A percentile compares a stretch with the other conserved stretches of the same genome.
Evolutionary conservation across 2,797 vertebrate species (phyloP).

Genomic region (Coilia nasus): DNA sequence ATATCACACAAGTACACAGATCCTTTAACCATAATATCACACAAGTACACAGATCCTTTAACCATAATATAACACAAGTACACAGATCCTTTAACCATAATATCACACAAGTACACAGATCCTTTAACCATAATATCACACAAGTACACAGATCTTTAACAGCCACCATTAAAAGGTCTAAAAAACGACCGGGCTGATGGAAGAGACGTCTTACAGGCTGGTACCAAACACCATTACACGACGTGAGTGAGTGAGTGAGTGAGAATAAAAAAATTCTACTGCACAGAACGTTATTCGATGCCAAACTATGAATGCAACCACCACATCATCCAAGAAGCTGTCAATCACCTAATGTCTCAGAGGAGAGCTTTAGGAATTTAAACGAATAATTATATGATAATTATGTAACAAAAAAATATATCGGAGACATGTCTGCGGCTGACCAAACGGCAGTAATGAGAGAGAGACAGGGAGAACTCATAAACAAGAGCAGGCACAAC

Average conservation of each 20-base stretch:
- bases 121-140: not conserved
- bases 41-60: not conserved
- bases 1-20: not conserved
- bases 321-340: constrained; percentile 4
- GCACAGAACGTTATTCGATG: not conserved
- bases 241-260: not conserved
- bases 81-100: not conserved
- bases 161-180: not conserved
- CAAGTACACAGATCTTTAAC: not conserved
- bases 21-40: too few relatives aligned
- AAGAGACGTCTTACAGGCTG: not conserved
- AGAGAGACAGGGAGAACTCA: not conserved
- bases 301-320: constrained; percentile 14
- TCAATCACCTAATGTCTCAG: not conserved
- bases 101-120: not conserved
- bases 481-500: not conserved
- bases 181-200: not conserved
- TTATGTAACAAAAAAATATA: not conserved
- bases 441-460: not conserved
- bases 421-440: not conserved
- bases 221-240: not conserved
- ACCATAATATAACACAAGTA: not conserved
- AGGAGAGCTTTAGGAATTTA: not conserved
- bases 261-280: not conserved
- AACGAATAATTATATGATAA: not conserved